Base-by-base conservation (phyloP, 2,888 invertebrate genomes). In the Drosophila trichaetosa region DNA sequence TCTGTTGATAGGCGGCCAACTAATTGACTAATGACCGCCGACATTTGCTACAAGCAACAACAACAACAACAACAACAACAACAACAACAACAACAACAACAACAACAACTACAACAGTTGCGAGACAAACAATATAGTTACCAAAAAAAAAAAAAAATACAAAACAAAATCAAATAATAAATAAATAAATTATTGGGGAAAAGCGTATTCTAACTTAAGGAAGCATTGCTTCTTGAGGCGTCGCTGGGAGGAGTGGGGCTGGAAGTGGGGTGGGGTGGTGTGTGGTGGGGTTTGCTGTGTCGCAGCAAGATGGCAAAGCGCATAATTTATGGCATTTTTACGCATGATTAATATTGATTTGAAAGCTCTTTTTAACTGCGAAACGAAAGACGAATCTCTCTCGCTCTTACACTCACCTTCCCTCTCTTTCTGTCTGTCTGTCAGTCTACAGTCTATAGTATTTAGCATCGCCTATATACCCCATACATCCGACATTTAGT, bases 301-400 rank as follows among this genome's bases (percentile, higher is more conserved):
- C 57, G 29, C 51, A 56, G 42, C 53, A 52, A 51, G 34, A 56
- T 57, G 27, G 42, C 34, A 40, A 69, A 66, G 66, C 73, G 73
- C 74, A 71, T 83, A 90, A 90, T 89, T 88, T 82, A 89, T 90
- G 80, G 82, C 82, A 85, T 83, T 85, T 82, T 57, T 71, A 75
- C 78, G 80, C 82, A 89, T 92, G 91, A 91, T 92, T 91, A 90
- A 91, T 92, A 87, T 84, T 79, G 82, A 82, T 92, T 92, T 91
- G 81, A 92, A 83, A 91, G 88, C 85, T 80, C 74, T 77, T 82
- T 81, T 79, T 68, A 64, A 52, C 68, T 40, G 53, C 65, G 69
- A 29, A 73, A 57, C 58, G 49, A 49, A 49, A 57, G 57, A 64
- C 54, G 18, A 33, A 2, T 27, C 18, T 10, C 49, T 27, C 27